These are phyloP conservation scores for Chaenogobius annularis DNA, from an alignment of 2,113 vertebrate species.

Conservation along the genomic window DNA sequence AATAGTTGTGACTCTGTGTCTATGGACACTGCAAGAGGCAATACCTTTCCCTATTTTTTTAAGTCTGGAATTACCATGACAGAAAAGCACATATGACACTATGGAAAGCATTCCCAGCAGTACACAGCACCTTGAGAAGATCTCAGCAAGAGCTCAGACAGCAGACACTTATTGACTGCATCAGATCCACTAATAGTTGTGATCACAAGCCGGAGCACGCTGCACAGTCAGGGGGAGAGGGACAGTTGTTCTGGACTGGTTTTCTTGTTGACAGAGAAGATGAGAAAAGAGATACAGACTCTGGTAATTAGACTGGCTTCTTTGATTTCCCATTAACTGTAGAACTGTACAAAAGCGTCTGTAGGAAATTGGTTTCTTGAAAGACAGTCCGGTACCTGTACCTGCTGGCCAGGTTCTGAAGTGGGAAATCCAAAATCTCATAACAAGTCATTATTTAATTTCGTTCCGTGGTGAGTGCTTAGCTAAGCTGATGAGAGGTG, in stretches of 20 bases:
- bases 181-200: constrained; percentile 22
- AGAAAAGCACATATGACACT: neutral
- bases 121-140: neutral
- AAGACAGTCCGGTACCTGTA: neutral
- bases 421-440: no score
- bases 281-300: constrained; percentile 4
- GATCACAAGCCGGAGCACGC: constrained; percentile 14
- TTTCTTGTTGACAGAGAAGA: constrained; percentile 14
- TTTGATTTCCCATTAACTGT: constrained; percentile 30
- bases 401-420: no score
- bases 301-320: constrained; percentile 48
- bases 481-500: no score
- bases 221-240: constrained; percentile 15
- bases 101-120: constrained; percentile 7
- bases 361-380: constrained; percentile 5
- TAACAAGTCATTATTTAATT: no score
- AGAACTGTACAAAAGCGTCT: constrained; percentile 26
- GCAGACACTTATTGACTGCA: constrained; percentile 16
- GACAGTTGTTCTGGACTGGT: constrained; percentile 1
- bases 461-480: no score
- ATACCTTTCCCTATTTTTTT: neutral
- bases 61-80: neutral
- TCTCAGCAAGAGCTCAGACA: constrained; percentile 14
- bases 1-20: no score
- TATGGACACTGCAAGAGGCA: no score